Percentiles rank a stretch among this genome's conserved stretches.
These are phyloP conservation scores for Luidia sarsii DNA, from an alignment of 53 echinoderm and acorn worm species.

Conservation along the genomic window DNA sequence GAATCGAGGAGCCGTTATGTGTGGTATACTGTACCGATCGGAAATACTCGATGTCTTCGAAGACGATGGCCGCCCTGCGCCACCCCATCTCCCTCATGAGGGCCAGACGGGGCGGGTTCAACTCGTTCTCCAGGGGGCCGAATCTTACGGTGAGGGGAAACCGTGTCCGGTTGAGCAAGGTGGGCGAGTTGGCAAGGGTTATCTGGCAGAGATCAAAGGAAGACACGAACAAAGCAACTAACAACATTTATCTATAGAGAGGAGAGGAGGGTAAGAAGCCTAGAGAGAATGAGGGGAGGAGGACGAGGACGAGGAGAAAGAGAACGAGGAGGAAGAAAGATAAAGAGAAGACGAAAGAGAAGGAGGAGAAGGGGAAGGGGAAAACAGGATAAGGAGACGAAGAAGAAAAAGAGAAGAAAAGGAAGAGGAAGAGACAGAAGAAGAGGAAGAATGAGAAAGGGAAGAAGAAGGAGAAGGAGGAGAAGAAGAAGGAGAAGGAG, in stretches of 20 bases:
- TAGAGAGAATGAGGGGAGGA: too few species aligned
- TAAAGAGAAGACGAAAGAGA: background rate
- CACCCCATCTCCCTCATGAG: slow-evolving; percentile 63
- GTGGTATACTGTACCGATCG: slow-evolving; percentile 40
- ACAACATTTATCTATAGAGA: too few species aligned
- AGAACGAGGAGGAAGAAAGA: background rate
- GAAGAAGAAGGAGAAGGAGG: background rate
- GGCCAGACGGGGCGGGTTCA: slow-evolving; percentile 57
- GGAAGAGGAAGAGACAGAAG: background rate
- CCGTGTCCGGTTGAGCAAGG: slow-evolving; percentile 32
- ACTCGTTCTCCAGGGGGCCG: slow-evolving; percentile 44
- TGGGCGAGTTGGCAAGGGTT: slow-evolving; percentile 54
- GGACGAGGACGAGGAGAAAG: too few species aligned
- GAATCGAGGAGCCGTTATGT: too few species aligned
- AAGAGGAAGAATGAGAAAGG: background rate
- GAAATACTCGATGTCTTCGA: slow-evolving; percentile 68
- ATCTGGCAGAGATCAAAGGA: too few species aligned
- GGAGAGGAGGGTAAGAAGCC: too few species aligned
- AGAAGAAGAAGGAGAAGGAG: background rate
- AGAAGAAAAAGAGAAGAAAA: background rate
- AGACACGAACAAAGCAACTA: too few species aligned
- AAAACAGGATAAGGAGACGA: too few species aligned
- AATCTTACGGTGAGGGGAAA: slow-evolving; percentile 58
- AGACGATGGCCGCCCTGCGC: slow-evolving; percentile 59
- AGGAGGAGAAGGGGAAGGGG: too few species aligned